These are phyloP conservation scores for Metaphire vulgaris DNA, from an alignment of 1,140 invertebrate species.

Conservation along the genomic window DNA sequence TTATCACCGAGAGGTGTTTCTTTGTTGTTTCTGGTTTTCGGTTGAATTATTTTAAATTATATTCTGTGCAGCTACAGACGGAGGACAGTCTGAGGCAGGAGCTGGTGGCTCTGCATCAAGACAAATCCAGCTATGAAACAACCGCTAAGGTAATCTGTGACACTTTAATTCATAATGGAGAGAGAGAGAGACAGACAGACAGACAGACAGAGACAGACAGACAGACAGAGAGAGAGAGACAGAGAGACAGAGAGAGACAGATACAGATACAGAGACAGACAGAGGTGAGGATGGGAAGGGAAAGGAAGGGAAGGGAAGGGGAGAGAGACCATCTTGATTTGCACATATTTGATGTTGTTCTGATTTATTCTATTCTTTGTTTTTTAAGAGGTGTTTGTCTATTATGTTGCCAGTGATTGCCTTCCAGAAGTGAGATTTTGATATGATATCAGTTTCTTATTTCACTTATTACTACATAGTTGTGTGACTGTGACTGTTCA, in stretches of 20 bases:
- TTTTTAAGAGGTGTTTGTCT: background rate
- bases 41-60: background rate
- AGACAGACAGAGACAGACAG: background rate
- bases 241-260: too few relatives aligned
- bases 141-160: conserved; percentile 63
- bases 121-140: conserved; percentile 82
- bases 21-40: background rate
- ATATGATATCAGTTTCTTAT: background rate
- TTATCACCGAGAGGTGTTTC: conserved; percentile 24
- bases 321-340: too few relatives aligned
- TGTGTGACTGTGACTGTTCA: background rate
- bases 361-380: background rate
- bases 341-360: too few relatives aligned
- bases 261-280: too few relatives aligned
- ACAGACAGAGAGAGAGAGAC: too few relatives aligned
- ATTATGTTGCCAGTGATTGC: too few relatives aligned
- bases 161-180: background rate
- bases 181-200: background rate
- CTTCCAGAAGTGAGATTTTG: background rate
- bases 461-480: background rate
- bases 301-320: background rate
- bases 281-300: background rate
- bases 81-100: conserved; percentile 77
- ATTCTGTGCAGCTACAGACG: conserved; percentile 61
- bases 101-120: conserved; percentile 70